Percentiles rank a stretch among this genome's conserved stretches.
Conservation (phyloP, 2,888 invertebrate species). For the Pseudanteris insignis region DNA sequence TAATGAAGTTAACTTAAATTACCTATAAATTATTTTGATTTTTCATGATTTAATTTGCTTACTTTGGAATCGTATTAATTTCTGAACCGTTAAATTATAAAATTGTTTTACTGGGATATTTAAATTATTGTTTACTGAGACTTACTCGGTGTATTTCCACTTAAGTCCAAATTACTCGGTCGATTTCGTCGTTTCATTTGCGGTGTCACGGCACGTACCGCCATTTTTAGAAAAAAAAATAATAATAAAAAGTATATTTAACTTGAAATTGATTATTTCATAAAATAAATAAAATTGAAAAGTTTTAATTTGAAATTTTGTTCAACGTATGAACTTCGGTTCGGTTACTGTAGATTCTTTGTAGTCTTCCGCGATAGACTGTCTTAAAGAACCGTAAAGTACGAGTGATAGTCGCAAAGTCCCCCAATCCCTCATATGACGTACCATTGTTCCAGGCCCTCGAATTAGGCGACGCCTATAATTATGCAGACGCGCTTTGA, state of each 20-base stretch:
- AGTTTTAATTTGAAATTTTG: not conserved
- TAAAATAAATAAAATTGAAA: too few species aligned
- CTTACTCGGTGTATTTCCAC: constrained; percentile 54
- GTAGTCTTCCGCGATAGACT: constrained; percentile 24
- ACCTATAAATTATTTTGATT: too few species aligned
- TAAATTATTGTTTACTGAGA: constrained; percentile 8
- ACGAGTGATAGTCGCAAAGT: constrained; percentile 20
- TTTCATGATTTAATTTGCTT: too few species aligned
- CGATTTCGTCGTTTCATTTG: constrained; percentile 54
- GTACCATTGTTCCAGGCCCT: constrained; percentile 54
- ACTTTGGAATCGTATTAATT: too few species aligned
- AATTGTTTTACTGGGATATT: too few species aligned
- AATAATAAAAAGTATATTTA: not conserved
- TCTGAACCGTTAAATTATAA: too few species aligned
- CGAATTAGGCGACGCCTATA: constrained; percentile 61
- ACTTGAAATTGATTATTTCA: too few species aligned
- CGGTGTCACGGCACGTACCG: constrained; percentile 52
- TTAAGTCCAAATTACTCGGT: constrained; percentile 61
- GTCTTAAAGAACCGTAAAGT: constrained; percentile 27
- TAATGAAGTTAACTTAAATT: too few species aligned
- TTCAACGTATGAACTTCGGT: constrained; percentile 6
- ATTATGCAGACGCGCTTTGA: constrained; percentile 46
- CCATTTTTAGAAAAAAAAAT: constrained; percentile 42
- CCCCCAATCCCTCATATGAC: constrained; percentile 41
- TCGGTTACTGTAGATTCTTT: constrained; percentile 18